Percentiles rank a stretch among this genome's conserved stretches.
These are phyloP conservation scores for Mesitornis unicolor DNA, from an alignment of 2,113 vertebrate genomes.

Conservation along the genomic window DNA sequence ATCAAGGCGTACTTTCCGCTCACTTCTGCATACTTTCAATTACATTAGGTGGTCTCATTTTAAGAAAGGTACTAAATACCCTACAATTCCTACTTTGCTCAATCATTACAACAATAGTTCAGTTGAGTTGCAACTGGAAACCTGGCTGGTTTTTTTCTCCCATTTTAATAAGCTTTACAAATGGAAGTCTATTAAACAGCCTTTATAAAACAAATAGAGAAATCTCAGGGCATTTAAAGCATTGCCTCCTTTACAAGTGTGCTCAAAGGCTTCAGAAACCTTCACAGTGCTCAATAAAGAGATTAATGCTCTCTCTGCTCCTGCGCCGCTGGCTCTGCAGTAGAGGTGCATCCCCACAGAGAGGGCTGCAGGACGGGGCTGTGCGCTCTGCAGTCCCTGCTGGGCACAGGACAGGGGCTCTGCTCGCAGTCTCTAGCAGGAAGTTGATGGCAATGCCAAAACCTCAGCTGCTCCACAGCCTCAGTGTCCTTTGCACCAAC, in stretches of 20 bases:
- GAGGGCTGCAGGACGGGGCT: background rate
- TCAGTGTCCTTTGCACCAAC: background rate
- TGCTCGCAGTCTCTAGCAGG: background rate
- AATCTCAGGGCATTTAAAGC: background rate
- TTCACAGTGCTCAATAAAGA: background rate
- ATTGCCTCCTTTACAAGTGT: background rate
- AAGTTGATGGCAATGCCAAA: background rate
- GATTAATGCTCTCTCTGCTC: background rate
- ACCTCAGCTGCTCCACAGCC: background rate
- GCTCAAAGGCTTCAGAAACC: constrained; percentile 1
- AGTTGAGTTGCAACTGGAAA: background rate
- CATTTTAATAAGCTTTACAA: constrained; percentile 19
- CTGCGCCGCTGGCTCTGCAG: background rate
- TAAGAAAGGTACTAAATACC: background rate
- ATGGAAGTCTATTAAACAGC: constrained; percentile 18
- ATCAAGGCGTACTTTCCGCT: background rate
- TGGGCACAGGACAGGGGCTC: background rate
- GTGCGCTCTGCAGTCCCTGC: background rate
- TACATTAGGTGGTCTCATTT: background rate
- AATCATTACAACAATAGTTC: constrained; percentile 13
- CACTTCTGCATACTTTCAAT: background rate
- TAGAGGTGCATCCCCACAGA: background rate
- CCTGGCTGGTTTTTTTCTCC: background rate
- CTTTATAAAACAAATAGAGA: background rate
- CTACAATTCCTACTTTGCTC: background rate